Base-by-base conservation (phyloP, 1,140 invertebrate genomes). In the Drosophila eugracilis region DNA sequence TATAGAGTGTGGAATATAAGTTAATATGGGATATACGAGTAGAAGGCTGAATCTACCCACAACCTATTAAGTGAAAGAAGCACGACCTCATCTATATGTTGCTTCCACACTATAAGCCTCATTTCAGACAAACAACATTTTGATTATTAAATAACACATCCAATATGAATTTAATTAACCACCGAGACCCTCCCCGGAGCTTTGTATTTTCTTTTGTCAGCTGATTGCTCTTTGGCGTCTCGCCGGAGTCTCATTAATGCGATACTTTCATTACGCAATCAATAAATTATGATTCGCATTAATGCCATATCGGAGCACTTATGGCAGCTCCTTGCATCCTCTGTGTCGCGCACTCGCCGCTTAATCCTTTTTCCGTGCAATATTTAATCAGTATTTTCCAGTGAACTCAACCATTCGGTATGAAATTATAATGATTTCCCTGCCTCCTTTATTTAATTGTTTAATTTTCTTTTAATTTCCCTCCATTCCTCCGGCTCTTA, bases 391-490 rank as follows among this genome's bases (percentile, higher is more conserved):
- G 45, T 30, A 60, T 24, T 59, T 52, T 62, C 28, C 66, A 45
- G 21, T 34, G 21, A 26, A 6, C 49, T 44, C 24, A 47, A 32
- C 62, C 59, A 63, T 50, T 75, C 52, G 41, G 60, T 28, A 44
- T 44, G 28, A 57, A 73, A 74, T 74, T 74, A 74, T 52, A 37
- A 44, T 45, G 30, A 72, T 73, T 70, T 67, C 30, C 12, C 19
- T 39, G 60, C 42, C 48, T 58, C 45, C 71, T 66, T 52, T 50
- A 73, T 75, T 78, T 75, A 88, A 86, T 83, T 78, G 83, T 78
- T 78, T 88, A 66, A 86, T 78, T 72, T 86, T 44, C 74, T 57
- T 78, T 88, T 81, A 74, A 88, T 78, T 50, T 81, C 28, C 65
- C 37, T 48, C 36, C 49, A 32, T 26, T 30, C 19, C 17, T 12